A percentile compares a stretch with the other conserved stretches of the same genome.
phyloP scores from a whole-genome alignment of 2,113 vertebrate species.

The Eptatretus burgeri region DNA sequence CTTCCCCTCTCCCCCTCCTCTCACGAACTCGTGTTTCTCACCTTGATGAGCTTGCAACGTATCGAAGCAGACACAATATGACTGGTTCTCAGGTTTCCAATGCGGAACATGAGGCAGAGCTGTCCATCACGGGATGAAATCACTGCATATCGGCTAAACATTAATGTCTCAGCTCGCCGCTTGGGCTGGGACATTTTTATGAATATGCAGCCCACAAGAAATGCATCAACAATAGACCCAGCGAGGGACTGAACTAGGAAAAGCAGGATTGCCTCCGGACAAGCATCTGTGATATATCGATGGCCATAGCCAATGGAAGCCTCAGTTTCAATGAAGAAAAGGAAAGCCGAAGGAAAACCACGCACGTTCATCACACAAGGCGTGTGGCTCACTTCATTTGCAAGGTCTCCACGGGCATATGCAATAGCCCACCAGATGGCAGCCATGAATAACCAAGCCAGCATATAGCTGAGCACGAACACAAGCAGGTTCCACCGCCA shows the following conservation, averaged over 20 bases:
- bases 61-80: slow-evolving; percentile 98
- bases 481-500: slow-evolving; percentile 98
- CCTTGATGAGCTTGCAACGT: slow-evolving; percentile 94
- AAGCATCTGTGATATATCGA: slow-evolving; percentile 91
- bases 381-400: slow-evolving; percentile 67
- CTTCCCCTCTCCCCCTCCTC: too few species aligned
- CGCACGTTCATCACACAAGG: slow-evolving; percentile 94
- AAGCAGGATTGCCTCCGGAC: slow-evolving; percentile 87
- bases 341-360: slow-evolving; percentile 90
- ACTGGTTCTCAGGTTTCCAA: slow-evolving; percentile 94
- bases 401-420: slow-evolving; percentile 54
- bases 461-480: slow-evolving; percentile 90
- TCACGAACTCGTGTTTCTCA: slow-evolving; percentile 18
- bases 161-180: slow-evolving; percentile 80
- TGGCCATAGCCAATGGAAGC: slow-evolving; percentile 91
- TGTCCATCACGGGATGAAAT: slow-evolving; percentile 92
- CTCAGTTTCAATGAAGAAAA: slow-evolving; percentile 95
- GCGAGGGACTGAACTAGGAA: slow-evolving; percentile 96
- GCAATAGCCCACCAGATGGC: slow-evolving; percentile 97
- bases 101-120: slow-evolving; percentile 92
- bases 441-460: slow-evolving; percentile 98
- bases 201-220: slow-evolving; percentile 96
- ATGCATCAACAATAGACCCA: slow-evolving; percentile 87
- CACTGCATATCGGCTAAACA: slow-evolving; percentile 85
- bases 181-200: slow-evolving; percentile 99